Evolutionary conservation across 2,113 vertebrate species (phyloP).

Genomic region (Synodontis membranacea): DNA sequence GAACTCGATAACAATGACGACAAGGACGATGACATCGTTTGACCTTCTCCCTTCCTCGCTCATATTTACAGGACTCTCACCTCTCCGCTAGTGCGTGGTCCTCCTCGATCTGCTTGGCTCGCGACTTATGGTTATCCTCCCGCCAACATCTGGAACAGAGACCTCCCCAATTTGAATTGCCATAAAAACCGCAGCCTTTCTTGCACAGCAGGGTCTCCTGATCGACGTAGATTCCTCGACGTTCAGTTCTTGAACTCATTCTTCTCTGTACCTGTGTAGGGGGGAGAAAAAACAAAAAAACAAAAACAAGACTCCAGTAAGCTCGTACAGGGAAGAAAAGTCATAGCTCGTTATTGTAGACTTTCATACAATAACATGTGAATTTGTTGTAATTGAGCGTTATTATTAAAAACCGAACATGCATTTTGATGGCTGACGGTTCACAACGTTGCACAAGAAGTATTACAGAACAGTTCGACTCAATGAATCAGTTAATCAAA

Average conservation of each 20-base stretch:
- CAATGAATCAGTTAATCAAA: background rate
- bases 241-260: slow-evolving; percentile 86
- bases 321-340: background rate
- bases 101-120: slow-evolving; percentile 92
- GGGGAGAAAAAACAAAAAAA: no score
- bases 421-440: no score
- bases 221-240: slow-evolving; percentile 90
- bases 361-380: background rate
- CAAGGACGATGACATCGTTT: background rate
- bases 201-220: slow-evolving; percentile 93
- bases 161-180: slow-evolving; percentile 90
- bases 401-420: background rate
- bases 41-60: background rate
- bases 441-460: background rate
- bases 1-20: background rate
- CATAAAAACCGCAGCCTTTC: slow-evolving; percentile 96
- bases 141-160: slow-evolving; percentile 97
- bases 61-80: slow-evolving; percentile 67
- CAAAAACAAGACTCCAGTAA: background rate
- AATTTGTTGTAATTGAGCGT: background rate
- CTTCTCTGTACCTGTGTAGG: slow-evolving; percentile 62
- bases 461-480: background rate
- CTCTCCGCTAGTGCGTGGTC: slow-evolving; percentile 92
- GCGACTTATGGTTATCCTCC: slow-evolving; percentile 87
- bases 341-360: background rate